Base-by-base conservation (phyloP, 2,113 vertebrate genomes). In the Arvicanthis niloticus region DNA sequence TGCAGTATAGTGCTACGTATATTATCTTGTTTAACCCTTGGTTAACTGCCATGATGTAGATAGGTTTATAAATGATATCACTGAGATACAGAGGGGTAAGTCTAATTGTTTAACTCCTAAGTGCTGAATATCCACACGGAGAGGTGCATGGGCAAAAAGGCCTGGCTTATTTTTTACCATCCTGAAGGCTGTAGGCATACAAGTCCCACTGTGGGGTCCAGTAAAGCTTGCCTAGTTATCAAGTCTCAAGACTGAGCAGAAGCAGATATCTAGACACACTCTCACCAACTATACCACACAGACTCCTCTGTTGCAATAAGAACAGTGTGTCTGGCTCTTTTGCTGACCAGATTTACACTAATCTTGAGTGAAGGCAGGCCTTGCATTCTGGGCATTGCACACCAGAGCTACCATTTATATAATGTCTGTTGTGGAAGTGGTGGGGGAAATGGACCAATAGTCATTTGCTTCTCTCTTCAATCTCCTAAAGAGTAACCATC, bases 201-300 rank as follows among this genome's bases (percentile, higher is more conserved):
- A 70, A 82, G 34, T 29, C 53, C 29, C 78, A 87, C 1, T 53
- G 24, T 88, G 72, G 21, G 75, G 68, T 70, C 34, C 48, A 13
- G 62, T 58, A 77, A 86, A 75, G 13, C 7, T 85, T 62, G 31
- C 42, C 51, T 40, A 67, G 51, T 17, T 53, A 72, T 26, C 17
- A 5, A 15, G 42, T 56, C 73, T 94, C 26, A 85, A 37, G 75
- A 77, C 80, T 77, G 42, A 93, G 29, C 58, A 34, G 62, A 65
- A 96, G 26, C 45, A 86, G 65, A 72, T 86, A 93, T 89, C 88
- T 0, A 12, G 56, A 3, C 31, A 31, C 26, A 62, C 93, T 40
- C 51, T 2, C 72, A 37, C 29, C 2, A 21, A 67, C 34, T 8
- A 91, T 95, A 93, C 92, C 97, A 96, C 95, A 94, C 91, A 96